Conservation (phyloP, 1,140 invertebrate species). For the Drosophila pandora region DNA sequence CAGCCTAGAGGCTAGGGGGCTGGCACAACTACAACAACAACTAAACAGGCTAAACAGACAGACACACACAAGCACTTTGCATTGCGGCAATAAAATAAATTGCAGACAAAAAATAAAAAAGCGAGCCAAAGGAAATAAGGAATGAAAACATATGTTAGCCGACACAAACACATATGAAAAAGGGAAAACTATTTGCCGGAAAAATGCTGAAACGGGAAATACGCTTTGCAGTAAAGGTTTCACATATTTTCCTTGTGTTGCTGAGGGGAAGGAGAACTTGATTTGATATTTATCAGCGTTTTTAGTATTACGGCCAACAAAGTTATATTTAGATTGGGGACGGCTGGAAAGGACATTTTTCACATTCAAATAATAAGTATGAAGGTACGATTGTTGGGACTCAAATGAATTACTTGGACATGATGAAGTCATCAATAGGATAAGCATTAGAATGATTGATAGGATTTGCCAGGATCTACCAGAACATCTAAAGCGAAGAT, state of each 20-base stretch:
- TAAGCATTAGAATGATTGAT: constrained; percentile 22
- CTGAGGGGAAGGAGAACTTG: constrained; percentile 9
- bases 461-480: no score
- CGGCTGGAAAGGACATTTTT: background rate
- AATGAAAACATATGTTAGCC: constrained; percentile 51
- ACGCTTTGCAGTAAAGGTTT: constrained; percentile 49
- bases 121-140: constrained; percentile 36
- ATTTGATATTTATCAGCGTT: constrained; percentile 49
- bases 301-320: constrained; percentile 35
- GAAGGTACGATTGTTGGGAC: background rate
- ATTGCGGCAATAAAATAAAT: constrained; percentile 64
- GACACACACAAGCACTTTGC: constrained; percentile 32
- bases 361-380: constrained; percentile 34
- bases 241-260: constrained; percentile 28
- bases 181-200: constrained; percentile 32
- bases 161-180: constrained; percentile 30
- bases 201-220: constrained; percentile 46
- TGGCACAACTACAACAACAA: constrained; percentile 16
- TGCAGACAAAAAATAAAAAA: constrained; percentile 48
- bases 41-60: constrained; percentile 44
- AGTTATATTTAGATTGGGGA: constrained; percentile 25
- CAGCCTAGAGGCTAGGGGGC: constrained; percentile 21
- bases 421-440: constrained; percentile 28
- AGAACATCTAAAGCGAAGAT: no score
- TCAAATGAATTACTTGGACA: background rate